Evolutionary conservation across 2,888 invertebrate genomes (phyloP).

Genomic region (Noctua fimbriata): DNA sequence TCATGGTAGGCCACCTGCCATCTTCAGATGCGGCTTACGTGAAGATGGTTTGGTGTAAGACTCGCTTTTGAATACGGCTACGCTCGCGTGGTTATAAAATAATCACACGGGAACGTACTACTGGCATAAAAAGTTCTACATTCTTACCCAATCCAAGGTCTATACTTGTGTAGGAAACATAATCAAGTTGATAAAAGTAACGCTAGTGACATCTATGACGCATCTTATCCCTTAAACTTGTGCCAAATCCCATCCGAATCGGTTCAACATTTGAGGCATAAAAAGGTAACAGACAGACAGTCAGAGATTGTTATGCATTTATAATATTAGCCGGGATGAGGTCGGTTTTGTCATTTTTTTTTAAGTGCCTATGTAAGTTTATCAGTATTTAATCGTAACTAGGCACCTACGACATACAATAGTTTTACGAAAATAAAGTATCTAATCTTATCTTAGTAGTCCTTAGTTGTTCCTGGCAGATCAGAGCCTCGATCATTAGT

Average conservation of each 20-base stretch:
- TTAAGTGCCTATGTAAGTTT: background rate
- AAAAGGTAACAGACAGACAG: background rate
- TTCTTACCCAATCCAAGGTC: background rate
- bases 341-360: background rate
- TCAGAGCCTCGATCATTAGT: background rate
- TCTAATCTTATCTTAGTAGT: background rate
- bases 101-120: background rate
- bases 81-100: background rate
- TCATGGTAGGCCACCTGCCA: too few relatives aligned
- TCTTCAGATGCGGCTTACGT: conserved; percentile 20
- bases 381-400: background rate
- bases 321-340: background rate
- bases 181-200: background rate
- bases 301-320: background rate
- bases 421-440: background rate
- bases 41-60: background rate
- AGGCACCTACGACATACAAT: background rate
- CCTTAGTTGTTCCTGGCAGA: conserved; percentile 1
- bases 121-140: background rate
- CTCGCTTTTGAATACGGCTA: background rate
- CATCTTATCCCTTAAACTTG: too few relatives aligned
- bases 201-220: background rate
- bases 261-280: background rate
- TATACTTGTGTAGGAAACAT: background rate
- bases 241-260: background rate